These are phyloP conservation scores for Crematogaster levior DNA, from an alignment of 2,888 invertebrate species.

Conservation along the genomic window DNA sequence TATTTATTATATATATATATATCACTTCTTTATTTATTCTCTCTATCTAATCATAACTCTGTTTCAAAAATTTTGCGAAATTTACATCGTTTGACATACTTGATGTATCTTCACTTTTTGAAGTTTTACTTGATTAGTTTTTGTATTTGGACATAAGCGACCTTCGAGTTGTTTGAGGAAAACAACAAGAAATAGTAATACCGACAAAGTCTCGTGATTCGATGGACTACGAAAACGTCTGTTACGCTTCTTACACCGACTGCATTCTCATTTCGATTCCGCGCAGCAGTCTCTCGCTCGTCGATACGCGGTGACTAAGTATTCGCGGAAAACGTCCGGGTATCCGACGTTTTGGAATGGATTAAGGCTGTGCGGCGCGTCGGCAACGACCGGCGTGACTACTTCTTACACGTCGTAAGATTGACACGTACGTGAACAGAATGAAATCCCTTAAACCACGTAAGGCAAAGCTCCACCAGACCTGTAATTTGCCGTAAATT, in stretches of 20 bases:
- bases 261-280: conserved; percentile 70
- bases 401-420: conserved; percentile 65
- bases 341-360: conserved; percentile 73
- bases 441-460: conserved; percentile 43
- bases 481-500: conserved; percentile 22
- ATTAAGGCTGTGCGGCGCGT: conserved; percentile 65
- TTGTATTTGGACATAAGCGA: background rate
- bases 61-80: background rate
- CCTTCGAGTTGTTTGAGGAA: conserved; percentile 22
- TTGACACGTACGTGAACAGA: conserved; percentile 66
- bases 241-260: conserved; percentile 37
- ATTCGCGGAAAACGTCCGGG: conserved; percentile 74
- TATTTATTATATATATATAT: too few species aligned
- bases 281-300: conserved; percentile 46
- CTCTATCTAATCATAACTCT: background rate
- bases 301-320: conserved; percentile 76
- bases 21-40: background rate
- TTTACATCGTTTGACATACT: background rate
- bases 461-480: background rate
- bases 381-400: conserved; percentile 62
- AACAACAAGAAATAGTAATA: background rate
- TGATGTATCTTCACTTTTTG: background rate
- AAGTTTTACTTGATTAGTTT: background rate
- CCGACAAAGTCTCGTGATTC: conserved; percentile 28
- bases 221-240: conserved; percentile 37